Percentiles rank a stretch among this genome's conserved stretches.
These are phyloP conservation scores for Penaeus japonicus DNA, from an alignment of 1,140 invertebrate species.

Conservation along the genomic window DNA sequence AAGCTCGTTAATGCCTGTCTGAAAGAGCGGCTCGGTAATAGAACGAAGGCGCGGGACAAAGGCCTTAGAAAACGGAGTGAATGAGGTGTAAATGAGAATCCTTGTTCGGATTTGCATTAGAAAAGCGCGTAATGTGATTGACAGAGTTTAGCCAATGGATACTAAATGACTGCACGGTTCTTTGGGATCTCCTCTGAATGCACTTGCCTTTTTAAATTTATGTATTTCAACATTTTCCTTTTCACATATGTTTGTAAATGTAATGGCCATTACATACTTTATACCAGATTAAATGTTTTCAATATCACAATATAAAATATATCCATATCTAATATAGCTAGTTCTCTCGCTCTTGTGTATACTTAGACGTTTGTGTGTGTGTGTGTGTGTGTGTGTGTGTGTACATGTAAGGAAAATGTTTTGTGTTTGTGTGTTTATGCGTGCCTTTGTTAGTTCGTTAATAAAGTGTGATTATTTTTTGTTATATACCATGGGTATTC, in stretches of 20 bases:
- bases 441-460: background rate
- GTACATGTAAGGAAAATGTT: background rate
- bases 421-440: background rate
- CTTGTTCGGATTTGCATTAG: constrained; percentile 33
- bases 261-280: no score
- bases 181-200: no score
- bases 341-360: no score
- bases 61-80: constrained; percentile 19
- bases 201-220: no score
- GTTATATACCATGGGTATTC: background rate
- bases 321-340: no score
- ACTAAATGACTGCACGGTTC: no score
- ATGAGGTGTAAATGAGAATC: constrained; percentile 47
- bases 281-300: no score
- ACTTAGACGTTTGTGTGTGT: no score
- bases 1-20: constrained; percentile 39
- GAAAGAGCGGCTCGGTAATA: constrained; percentile 14
- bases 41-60: background rate
- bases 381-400: background rate
- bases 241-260: no score
- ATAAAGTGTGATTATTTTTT: background rate
- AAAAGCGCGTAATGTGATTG: constrained; percentile 18
- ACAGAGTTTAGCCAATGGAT: background rate
- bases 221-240: no score
- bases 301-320: no score